These are phyloP conservation scores for Phrynosoma blainvillii DNA, from an alignment of 2,113 vertebrate genomes.

Conservation along the genomic window DNA sequence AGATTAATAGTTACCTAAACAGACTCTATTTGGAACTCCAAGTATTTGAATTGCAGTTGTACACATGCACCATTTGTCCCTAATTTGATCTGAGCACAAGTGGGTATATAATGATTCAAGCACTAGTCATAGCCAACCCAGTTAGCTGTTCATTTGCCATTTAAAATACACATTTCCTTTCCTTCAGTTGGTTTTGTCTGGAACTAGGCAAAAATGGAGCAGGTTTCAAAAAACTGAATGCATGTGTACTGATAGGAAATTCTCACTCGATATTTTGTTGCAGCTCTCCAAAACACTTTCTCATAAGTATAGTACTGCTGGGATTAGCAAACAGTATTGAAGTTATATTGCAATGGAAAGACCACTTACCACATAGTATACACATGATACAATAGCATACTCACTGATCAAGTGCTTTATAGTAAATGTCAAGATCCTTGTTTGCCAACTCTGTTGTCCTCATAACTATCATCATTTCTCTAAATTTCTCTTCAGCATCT, in stretches of 20 bases:
- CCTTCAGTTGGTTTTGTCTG: neutral
- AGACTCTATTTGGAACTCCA: neutral
- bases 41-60: neutral
- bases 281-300: neutral
- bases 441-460: conserved; percentile 95
- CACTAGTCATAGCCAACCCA: neutral
- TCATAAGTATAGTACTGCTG: neutral
- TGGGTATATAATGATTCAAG: neutral
- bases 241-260: neutral
- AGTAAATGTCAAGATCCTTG: conserved; percentile 95
- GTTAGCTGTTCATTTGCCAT: neutral
- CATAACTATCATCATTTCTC: conserved; percentile 95
- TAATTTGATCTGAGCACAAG: neutral
- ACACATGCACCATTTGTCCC: neutral
- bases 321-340: neutral
- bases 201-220: neutral
- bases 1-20: neutral
- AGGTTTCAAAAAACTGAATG: neutral
- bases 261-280: neutral
- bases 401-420: conserved; percentile 97
- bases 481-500: conserved; percentile 89
- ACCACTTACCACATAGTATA: neutral
- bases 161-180: neutral
- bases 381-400: conserved; percentile 59
- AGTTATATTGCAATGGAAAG: neutral